Conservation (phyloP, 1,140 invertebrate genomes). For the Drosophila burlai region DNA sequence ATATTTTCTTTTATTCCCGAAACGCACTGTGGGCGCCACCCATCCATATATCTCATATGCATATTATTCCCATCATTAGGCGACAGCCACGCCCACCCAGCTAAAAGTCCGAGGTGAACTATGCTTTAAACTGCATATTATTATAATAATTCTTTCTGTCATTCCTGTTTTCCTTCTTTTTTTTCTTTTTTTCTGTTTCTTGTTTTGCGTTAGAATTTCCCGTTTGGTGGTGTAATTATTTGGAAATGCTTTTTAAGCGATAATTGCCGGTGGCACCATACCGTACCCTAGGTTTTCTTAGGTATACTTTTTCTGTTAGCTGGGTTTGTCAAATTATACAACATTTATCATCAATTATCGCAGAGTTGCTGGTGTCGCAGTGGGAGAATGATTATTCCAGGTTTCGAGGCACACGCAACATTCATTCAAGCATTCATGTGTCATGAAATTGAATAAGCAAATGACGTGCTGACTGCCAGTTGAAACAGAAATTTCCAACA, state of each 20-base stretch:
- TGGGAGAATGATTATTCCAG: slow-evolving; percentile 72
- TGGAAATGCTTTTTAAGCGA: slow-evolving; percentile 81
- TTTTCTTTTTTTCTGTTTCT: neutral
- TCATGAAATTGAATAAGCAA: slow-evolving; percentile 84
- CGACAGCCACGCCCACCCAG: slow-evolving; percentile 65
- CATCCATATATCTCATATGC: slow-evolving; percentile 43
- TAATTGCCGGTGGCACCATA: slow-evolving; percentile 74
- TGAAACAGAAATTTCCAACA: slow-evolving; percentile 63
- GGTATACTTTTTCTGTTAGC: slow-evolving; percentile 46
- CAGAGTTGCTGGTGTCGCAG: slow-evolving; percentile 56
- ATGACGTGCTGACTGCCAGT: slow-evolving; percentile 82
- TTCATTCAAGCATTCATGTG: slow-evolving; percentile 67
- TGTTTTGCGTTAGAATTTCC: slow-evolving; percentile 40
- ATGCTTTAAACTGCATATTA: slow-evolving; percentile 62
- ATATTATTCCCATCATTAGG: slow-evolving; percentile 61
- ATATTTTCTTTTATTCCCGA: neutral
- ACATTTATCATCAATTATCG: slow-evolving; percentile 84
- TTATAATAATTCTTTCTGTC: slow-evolving; percentile 45
- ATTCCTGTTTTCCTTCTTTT: slow-evolving; percentile 3
- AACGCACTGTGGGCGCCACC: slow-evolving; percentile 15
- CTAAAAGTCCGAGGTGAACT: slow-evolving; percentile 34
- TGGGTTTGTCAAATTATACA: slow-evolving; percentile 81
- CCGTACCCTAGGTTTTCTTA: slow-evolving; percentile 9
- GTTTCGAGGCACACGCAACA: slow-evolving; percentile 67
- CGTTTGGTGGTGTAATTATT: slow-evolving; percentile 69